Conservation (phyloP, 2,888 invertebrate genomes). For the Cheiracanthium punctorium region DNA sequence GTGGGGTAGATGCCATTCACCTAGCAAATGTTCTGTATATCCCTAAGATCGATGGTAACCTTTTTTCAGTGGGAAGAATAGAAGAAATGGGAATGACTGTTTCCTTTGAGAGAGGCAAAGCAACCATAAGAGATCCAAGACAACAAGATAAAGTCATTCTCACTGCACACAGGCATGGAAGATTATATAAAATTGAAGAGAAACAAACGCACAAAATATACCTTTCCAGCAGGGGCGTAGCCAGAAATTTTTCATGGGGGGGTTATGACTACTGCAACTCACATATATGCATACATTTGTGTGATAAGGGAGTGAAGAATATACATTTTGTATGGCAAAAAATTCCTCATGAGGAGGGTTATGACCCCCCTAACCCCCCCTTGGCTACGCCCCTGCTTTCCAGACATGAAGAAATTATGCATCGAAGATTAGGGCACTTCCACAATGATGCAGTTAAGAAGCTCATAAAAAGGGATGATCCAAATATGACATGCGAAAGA, state of each 20-base stretch:
- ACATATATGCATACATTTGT: too few species aligned
- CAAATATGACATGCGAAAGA: background rate
- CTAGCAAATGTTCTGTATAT: background rate
- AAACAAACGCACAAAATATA: background rate
- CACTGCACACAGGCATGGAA: background rate
- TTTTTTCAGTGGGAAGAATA: background rate
- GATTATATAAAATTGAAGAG: background rate
- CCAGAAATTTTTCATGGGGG: too few species aligned
- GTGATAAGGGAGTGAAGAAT: too few species aligned
- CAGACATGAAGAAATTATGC: conserved; percentile 1
- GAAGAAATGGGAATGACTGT: background rate
- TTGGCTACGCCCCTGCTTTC: too few species aligned
- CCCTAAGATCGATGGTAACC: too few species aligned
- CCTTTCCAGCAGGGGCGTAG: too few species aligned
- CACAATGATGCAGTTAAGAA: conserved; percentile 6
- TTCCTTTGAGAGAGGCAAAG: background rate
- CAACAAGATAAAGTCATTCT: background rate
- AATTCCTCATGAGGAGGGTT: too few species aligned
- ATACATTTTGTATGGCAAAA: too few species aligned
- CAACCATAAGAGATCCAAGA: background rate
- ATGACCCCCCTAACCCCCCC: too few species aligned
- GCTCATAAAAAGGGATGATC: too few species aligned
- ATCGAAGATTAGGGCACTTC: background rate
- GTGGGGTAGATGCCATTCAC: background rate
- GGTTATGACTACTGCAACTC: too few species aligned